Conservation (phyloP, 37 sponge, comb jelly and placozoan genomes). For the Chondrosia reniformis region DNA sequence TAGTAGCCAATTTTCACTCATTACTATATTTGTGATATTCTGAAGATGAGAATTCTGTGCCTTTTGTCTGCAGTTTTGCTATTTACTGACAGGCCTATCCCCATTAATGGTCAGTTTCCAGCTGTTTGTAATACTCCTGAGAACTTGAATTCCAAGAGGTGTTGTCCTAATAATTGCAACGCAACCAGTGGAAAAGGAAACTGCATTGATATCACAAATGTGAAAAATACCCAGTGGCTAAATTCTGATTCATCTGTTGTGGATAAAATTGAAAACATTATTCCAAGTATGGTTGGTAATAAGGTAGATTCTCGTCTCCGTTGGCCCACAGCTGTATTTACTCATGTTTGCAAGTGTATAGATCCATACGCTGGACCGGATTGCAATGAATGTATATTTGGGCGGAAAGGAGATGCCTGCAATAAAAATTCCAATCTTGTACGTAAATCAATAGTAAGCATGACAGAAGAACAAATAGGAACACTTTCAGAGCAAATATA, state of each 20-base stretch:
- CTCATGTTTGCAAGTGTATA: constrained; percentile 18
- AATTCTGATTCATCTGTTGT: neutral
- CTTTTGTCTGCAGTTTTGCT: too few species aligned
- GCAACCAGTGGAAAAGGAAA: neutral
- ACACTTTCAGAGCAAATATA: neutral
- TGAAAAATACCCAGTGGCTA: neutral
- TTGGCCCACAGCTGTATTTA: constrained; percentile 37
- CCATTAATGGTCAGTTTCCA: constrained; percentile 16
- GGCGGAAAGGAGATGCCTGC: neutral
- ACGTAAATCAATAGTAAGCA: constrained; percentile 4
- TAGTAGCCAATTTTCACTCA: too few species aligned
- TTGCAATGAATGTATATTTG: constrained; percentile 33
- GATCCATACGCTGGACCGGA: constrained; percentile 21
- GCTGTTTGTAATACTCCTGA: constrained; percentile 3
- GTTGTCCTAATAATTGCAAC: constrained; percentile 12
- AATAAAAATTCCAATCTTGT: neutral
- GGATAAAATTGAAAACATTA: neutral
- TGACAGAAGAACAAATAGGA: constrained; percentile 10
- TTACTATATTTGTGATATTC: too few species aligned
- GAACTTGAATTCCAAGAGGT: neutral
- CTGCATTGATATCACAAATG: neutral
- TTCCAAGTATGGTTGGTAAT: neutral
- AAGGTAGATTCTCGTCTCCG: constrained; percentile 23
- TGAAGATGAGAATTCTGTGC: too few species aligned
- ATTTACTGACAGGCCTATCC: too few species aligned